Evolutionary conservation across 2,113 vertebrate genomes (phyloP).

Genomic region (Chaetodon auriga): DNA sequence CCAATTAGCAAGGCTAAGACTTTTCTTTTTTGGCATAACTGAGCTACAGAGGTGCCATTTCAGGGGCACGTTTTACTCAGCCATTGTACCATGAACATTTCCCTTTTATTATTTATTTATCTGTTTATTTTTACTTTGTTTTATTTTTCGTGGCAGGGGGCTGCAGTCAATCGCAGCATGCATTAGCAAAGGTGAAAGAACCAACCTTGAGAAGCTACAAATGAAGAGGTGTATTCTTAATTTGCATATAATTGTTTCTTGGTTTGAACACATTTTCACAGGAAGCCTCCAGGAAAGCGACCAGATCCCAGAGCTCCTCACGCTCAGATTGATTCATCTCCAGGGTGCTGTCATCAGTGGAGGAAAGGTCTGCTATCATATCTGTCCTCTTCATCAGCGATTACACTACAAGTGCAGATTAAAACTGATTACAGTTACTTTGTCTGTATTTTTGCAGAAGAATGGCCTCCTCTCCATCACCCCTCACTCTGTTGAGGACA

Average conservation of each 20-base stretch:
- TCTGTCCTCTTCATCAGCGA: slow-evolving; percentile 18
- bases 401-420: neutral
- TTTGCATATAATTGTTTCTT: slow-evolving; percentile 11
- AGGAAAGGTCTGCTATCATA: slow-evolving; percentile 86
- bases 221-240: neutral
- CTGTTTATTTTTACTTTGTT: neutral
- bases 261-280: slow-evolving; percentile 59
- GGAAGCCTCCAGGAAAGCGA: slow-evolving; percentile 86
- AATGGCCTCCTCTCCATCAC: slow-evolving; percentile 91
- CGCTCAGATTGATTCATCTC: slow-evolving; percentile 90
- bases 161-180: neutral
- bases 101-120: neutral
- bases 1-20: slow-evolving; percentile 30
- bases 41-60: neutral
- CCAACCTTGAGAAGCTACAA: neutral
- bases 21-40: slow-evolving; percentile 39
- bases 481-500: slow-evolving; percentile 83
- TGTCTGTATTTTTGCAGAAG: slow-evolving; percentile 78
- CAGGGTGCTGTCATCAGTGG: slow-evolving; percentile 91
- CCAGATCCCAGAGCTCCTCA: slow-evolving; percentile 84
- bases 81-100: neutral
- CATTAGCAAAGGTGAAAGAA: slow-evolving; percentile 7
- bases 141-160: neutral
- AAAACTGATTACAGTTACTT: neutral
- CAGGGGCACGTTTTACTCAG: slow-evolving; percentile 6